phyloP scores from a whole-genome alignment of 2,113 vertebrate genomes.

The Chloroceryle aenea region DNA sequence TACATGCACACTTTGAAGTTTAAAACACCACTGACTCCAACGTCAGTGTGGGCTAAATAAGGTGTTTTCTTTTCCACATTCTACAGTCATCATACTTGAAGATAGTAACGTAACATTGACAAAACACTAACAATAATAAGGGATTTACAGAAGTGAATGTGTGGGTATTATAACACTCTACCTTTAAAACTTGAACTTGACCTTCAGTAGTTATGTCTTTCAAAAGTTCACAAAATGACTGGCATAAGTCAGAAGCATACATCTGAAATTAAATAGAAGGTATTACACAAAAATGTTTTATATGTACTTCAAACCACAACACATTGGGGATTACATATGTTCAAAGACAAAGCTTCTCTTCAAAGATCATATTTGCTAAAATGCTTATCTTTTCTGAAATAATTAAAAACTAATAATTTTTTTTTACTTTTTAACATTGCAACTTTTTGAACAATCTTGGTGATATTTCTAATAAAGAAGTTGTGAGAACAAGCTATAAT shows the following conservation, averaged over 20 bases:
- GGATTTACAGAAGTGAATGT: background rate
- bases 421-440: fast-evolving
- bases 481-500: background rate
- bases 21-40: background rate
- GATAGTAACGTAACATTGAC: background rate
- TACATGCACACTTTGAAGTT: background rate
- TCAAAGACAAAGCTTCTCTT: background rate
- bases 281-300: background rate
- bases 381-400: background rate
- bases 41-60: background rate
- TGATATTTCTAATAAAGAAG: background rate
- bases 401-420: background rate
- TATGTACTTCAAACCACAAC: background rate
- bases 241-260: conserved; percentile 88
- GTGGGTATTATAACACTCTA: conserved; percentile 45
- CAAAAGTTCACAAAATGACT: conserved; percentile 89
- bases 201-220: conserved; percentile 94
- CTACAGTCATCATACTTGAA: background rate
- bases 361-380: background rate
- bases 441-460: background rate
- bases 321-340: background rate
- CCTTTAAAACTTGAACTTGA: conserved; percentile 96
- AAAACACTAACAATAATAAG: background rate
- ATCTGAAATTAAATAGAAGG: conserved; percentile 78
- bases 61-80: background rate